Conservation (phyloP, 1,140 invertebrate genomes). For the Pinna nobilis region DNA sequence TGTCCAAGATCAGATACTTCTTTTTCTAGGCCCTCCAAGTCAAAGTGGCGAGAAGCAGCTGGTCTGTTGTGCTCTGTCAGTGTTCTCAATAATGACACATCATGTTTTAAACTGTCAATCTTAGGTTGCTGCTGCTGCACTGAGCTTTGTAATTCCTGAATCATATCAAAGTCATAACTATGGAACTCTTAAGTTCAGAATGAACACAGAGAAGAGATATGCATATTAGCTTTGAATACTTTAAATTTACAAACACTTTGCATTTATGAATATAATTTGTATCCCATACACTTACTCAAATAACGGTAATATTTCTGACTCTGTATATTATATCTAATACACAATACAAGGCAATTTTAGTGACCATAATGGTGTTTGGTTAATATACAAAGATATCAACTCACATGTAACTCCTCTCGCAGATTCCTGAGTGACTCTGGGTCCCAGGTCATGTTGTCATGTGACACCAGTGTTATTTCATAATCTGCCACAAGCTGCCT, state of each 20-base stretch:
- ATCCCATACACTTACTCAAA: no score
- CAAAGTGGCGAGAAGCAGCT: constrained; percentile 80
- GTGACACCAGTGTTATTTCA: constrained; percentile 91
- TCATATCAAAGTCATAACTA: no score
- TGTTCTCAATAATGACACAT: constrained; percentile 89
- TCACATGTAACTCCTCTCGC: constrained; percentile 64
- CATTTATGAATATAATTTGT: no score
- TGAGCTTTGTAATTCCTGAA: constrained; percentile 79
- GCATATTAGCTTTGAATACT: no score
- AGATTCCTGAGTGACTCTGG: constrained; percentile 82
- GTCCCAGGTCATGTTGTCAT: constrained; percentile 88
- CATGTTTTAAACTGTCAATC: constrained; percentile 92
- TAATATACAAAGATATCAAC: constrained; percentile 3
- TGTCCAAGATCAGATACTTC: constrained; percentile 91
- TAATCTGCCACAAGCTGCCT: constrained; percentile 91
- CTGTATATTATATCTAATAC: no score
- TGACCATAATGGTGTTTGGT: no score
- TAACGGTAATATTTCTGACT: no score
- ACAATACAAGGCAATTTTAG: no score
- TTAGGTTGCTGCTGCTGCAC: constrained; percentile 77
- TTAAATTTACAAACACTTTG: no score
- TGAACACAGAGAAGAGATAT: no score
- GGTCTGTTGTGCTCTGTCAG: constrained; percentile 90
- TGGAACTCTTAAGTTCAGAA: no score
- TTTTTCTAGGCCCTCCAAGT: constrained; percentile 94